These are phyloP conservation scores for Proterorhinus semilunaris DNA, from an alignment of 2,113 vertebrate genomes.

Conservation along the genomic window DNA sequence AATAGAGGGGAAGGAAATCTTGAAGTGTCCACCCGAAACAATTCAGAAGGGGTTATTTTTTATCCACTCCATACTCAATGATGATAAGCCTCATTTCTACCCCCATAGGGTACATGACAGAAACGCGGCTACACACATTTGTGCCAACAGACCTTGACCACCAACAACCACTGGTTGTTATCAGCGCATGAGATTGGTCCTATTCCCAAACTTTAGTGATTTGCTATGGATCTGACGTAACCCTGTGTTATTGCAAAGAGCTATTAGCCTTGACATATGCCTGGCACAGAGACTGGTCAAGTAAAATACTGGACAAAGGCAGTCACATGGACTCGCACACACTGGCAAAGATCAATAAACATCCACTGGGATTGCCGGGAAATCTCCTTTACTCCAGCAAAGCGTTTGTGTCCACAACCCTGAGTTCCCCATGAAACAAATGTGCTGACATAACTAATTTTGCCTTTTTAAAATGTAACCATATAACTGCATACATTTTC, in stretches of 20 bases:
- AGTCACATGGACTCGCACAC: constrained; percentile 34
- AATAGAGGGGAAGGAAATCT: too few relatives aligned
- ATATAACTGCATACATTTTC: too few relatives aligned
- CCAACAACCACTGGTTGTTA: not conserved
- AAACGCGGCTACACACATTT: too few relatives aligned
- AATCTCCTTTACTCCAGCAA: constrained; percentile 15
- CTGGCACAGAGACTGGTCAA: constrained; percentile 48
- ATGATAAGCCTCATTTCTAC: too few relatives aligned
- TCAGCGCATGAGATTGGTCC: constrained; percentile 13
- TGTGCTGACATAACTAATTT: not conserved
- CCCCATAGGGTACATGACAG: too few relatives aligned
- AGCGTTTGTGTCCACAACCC: constrained; percentile 1
- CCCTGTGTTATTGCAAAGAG: constrained; percentile 48
- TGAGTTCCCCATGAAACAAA: not conserved
- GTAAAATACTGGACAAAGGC: constrained; percentile 44
- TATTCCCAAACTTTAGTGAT: constrained; percentile 29
- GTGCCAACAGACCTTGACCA: too few relatives aligned
- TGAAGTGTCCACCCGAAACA: too few relatives aligned
- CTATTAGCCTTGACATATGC: constrained; percentile 54
- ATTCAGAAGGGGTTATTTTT: too few relatives aligned
- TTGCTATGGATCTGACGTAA: constrained; percentile 43
- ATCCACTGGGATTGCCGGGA: constrained; percentile 37
- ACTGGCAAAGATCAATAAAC: constrained; percentile 28
- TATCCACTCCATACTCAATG: too few relatives aligned
- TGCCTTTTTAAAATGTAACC: not conserved